A percentile compares a stretch with the other conserved stretches of the same genome.
These are phyloP conservation scores for Caenorhabditis drosophilae DNA, from an alignment of 2,888 invertebrate species.

Conservation along the genomic window DNA sequence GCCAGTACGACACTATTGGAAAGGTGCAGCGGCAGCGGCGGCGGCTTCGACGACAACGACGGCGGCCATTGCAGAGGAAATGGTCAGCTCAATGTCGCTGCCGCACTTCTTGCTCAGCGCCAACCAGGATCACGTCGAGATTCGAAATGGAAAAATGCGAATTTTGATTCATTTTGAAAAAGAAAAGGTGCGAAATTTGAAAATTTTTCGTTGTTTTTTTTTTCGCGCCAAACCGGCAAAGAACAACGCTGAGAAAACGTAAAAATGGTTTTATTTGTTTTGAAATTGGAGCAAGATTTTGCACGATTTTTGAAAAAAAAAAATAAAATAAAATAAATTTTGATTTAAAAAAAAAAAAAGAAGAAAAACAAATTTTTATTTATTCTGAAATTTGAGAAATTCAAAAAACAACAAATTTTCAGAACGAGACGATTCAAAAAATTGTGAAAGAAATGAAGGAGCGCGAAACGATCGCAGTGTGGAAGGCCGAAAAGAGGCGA, in stretches of 20 bases:
- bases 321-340: too few species aligned
- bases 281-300: too few species aligned
- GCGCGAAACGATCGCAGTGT: constrained; percentile 28
- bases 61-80: too few species aligned
- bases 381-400: too few species aligned
- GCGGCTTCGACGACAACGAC: neutral
- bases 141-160: constrained; percentile 45
- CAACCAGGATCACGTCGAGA: constrained; percentile 37
- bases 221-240: too few species aligned
- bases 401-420: too few species aligned
- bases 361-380: neutral
- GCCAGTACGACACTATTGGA: constrained; percentile 23
- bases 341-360: neutral
- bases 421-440: constrained; percentile 16
- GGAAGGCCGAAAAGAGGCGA: constrained; percentile 40
- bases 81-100: constrained; percentile 38
- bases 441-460: constrained; percentile 34
- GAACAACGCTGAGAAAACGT: too few species aligned
- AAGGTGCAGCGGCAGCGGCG: neutral
- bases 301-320: too few species aligned
- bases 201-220: neutral
- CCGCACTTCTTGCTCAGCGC: constrained; percentile 45
- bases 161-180: constrained; percentile 40
- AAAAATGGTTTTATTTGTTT: neutral
- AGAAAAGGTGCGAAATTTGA: constrained; percentile 13